These are phyloP conservation scores for Potorous gilbertii DNA, from an alignment of 2,797 vertebrate species.

Conservation along the genomic window DNA sequence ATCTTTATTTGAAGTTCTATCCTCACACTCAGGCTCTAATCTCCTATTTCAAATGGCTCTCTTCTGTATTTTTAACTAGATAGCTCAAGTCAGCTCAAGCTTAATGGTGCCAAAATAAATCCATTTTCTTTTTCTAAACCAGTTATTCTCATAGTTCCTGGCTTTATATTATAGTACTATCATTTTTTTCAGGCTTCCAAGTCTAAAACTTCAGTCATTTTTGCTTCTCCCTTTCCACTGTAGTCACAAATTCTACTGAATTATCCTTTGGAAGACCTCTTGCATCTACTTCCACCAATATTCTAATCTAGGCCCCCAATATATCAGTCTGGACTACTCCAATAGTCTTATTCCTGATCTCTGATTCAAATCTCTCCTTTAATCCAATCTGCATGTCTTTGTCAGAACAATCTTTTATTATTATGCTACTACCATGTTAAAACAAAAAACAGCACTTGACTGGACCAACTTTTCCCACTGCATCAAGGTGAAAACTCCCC, in stretches of 20 bases:
- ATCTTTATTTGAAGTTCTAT: not conserved
- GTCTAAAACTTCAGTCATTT: not conserved
- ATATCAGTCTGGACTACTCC: not conserved
- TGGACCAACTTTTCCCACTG: not conserved
- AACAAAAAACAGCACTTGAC: not conserved
- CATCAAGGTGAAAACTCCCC: not conserved
- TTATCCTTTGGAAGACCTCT: conserved; percentile 17
- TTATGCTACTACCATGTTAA: not conserved
- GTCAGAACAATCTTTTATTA: not conserved
- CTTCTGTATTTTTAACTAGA: not conserved
- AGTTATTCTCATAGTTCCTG: not conserved
- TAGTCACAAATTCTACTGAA: not conserved
- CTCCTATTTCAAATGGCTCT: not conserved
- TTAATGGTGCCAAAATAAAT: not conserved
- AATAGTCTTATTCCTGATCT: not conserved
- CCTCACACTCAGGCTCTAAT: not conserved
- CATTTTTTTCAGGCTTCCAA: not conserved
- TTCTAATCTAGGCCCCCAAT: not conserved
- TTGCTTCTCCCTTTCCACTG: not conserved
- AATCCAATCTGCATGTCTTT: not conserved
- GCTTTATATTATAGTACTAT: not conserved
- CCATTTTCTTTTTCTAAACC: not conserved
- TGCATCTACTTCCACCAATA: not conserved
- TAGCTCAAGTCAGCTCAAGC: not conserved
- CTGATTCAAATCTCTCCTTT: not conserved